Conservation (phyloP, 2,888 invertebrate genomes). For the Leptopilina syphax region DNA sequence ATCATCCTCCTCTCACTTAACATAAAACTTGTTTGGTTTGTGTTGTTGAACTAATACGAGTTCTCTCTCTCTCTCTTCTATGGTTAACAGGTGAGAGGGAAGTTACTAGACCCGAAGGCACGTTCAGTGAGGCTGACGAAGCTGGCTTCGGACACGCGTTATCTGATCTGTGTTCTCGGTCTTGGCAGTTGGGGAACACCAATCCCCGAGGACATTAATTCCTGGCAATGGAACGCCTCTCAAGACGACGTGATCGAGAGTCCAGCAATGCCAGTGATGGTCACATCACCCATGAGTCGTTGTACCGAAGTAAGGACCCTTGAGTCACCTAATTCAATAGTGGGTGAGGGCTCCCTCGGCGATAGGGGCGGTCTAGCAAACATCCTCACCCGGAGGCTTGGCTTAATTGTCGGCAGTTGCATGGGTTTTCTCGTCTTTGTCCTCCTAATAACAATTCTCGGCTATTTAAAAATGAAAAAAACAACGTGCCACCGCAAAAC, state of each 20-base stretch:
- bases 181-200: slow-evolving; percentile 85
- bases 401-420: slow-evolving; percentile 91
- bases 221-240: slow-evolving; percentile 70
- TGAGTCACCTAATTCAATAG: slow-evolving; percentile 83
- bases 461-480: slow-evolving; percentile 91
- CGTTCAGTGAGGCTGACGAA: slow-evolving; percentile 86
- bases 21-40: neutral
- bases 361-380: slow-evolving; percentile 85
- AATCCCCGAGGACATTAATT: slow-evolving; percentile 76
- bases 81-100: slow-evolving; percentile 85
- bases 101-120: slow-evolving; percentile 85
- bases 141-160: slow-evolving; percentile 88
- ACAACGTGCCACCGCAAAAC: slow-evolving; percentile 85
- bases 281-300: slow-evolving; percentile 86
- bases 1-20: neutral
- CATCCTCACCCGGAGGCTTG: slow-evolving; percentile 88
- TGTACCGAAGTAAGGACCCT: slow-evolving; percentile 88
- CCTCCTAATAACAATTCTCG: slow-evolving; percentile 88
- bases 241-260: slow-evolving; percentile 83
- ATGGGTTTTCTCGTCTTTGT: slow-evolving; percentile 92
- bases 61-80: neutral
- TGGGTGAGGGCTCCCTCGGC: slow-evolving; percentile 80
- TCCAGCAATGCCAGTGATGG: slow-evolving; percentile 80
- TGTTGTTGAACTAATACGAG: neutral
- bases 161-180: slow-evolving; percentile 91